A percentile compares a stretch with the other conserved stretches of the same genome.
phyloP scores from a whole-genome alignment of 2,113 vertebrate species.

The Gopherus evgoodei region DNA sequence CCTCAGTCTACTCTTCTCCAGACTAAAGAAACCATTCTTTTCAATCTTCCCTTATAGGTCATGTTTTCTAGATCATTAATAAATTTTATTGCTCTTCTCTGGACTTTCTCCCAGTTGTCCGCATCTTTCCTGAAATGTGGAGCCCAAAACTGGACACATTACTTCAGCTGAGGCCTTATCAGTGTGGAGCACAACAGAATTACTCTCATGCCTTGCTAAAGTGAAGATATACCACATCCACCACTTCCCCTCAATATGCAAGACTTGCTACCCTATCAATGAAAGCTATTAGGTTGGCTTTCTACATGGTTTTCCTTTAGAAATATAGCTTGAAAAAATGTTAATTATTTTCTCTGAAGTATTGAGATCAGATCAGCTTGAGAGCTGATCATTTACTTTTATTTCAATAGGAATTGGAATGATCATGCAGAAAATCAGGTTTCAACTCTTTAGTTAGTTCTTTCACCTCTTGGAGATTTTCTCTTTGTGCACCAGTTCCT shows the following conservation, averaged over 20 bases:
- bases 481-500: background rate
- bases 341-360: background rate
- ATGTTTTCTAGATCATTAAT: too few species aligned
- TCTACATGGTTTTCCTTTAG: background rate
- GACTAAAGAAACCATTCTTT: background rate
- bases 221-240: background rate
- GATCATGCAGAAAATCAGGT: background rate
- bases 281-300: background rate
- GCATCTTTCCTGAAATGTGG: too few species aligned
- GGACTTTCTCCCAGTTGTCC: too few species aligned
- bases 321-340: background rate
- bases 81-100: too few species aligned
- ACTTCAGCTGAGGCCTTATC: background rate
- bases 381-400: background rate
- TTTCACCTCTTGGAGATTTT: constrained; percentile 26
- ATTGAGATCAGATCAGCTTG: background rate
- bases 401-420: background rate
- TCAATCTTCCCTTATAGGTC: background rate
- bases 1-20: background rate
- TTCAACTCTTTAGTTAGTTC: background rate
- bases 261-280: background rate
- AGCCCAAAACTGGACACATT: too few species aligned
- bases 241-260: background rate
- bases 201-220: background rate
- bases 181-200: background rate